A percentile compares a stretch with the other conserved stretches of the same genome.
These are phyloP conservation scores for Drosophila repletoides DNA, from an alignment of 1,140 invertebrate genomes.

Conservation along the genomic window DNA sequence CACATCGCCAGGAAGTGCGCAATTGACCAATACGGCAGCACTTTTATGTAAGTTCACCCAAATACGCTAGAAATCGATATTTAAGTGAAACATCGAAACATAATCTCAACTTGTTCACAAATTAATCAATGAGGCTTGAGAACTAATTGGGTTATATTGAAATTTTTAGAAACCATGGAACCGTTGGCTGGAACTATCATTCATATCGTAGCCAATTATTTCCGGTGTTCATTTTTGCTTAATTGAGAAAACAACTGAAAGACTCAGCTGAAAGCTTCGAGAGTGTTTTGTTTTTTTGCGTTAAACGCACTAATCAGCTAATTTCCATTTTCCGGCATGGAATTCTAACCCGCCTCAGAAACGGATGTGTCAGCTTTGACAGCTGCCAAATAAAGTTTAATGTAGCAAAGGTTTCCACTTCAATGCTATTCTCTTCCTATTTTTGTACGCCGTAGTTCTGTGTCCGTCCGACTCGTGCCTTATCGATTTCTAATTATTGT, in stretches of 20 bases:
- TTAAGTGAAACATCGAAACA: no score
- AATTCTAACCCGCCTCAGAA: background rate
- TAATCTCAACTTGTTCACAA: no score
- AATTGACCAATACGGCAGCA: slow-evolving; percentile 78
- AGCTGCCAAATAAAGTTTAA: slow-evolving; percentile 20
- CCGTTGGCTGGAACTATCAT: no score
- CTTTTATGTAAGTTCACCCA: slow-evolving; percentile 73
- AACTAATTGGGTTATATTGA: no score
- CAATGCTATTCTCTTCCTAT: background rate
- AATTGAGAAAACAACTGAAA: background rate
- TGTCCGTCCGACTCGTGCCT: slow-evolving; percentile 8
- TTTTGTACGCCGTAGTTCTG: slow-evolving; percentile 14
- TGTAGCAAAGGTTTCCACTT: background rate
- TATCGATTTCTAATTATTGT: slow-evolving; percentile 70
- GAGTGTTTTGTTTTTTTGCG: background rate
- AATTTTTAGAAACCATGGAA: no score
- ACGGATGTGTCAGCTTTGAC: slow-evolving; percentile 19
- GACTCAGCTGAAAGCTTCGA: background rate
- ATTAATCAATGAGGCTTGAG: no score
- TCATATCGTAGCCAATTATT: no score
- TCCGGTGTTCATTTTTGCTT: no score
- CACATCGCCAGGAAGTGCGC: slow-evolving; percentile 83
- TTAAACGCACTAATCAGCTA: slow-evolving; percentile 31
- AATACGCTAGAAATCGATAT: no score
- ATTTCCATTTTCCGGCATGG: slow-evolving; percentile 22